Conservation (phyloP, 2,888 invertebrate genomes). For the Macaria liturata region DNA sequence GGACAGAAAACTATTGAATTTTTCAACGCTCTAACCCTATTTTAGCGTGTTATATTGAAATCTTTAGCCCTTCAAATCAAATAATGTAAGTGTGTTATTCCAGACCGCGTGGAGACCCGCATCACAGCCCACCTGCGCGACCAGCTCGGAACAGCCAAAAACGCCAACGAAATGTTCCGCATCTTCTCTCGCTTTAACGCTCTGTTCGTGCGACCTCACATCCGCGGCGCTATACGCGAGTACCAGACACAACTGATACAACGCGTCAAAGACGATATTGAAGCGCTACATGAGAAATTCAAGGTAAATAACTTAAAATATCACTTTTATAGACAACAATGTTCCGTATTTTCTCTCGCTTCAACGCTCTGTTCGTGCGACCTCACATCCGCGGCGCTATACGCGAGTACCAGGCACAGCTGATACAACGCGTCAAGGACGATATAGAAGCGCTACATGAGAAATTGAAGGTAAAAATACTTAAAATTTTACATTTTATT, state of each 20-base stretch:
- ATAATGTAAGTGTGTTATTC: neutral
- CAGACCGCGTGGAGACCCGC: conserved; percentile 97
- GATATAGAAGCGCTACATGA: conserved; percentile 99
- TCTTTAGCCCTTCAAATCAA: too few species aligned
- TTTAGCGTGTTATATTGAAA: too few species aligned
- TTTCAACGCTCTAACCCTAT: too few species aligned
- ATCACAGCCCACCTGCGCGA: conserved; percentile 98
- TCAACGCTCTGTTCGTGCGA: too few species aligned
- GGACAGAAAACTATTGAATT: too few species aligned
- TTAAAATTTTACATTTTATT: too few species aligned
- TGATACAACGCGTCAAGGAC: conserved; percentile 99
- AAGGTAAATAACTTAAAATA: conserved; percentile 84
- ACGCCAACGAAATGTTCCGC: conserved; percentile 99
- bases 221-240: conserved; percentile 98
- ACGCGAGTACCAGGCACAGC: conserved; percentile 98
- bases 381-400: conserved; percentile 89
- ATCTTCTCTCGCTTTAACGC: conserved; percentile 99
- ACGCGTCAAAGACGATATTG: conserved; percentile 99
- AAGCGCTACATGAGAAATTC: conserved; percentile 98
- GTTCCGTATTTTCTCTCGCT: too few species aligned
- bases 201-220: conserved; percentile 98
- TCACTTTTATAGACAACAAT: too few species aligned
- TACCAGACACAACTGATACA: conserved; percentile 99
- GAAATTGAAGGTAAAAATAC: conserved; percentile 94
- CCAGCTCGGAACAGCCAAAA: conserved; percentile 98